phyloP scores from a whole-genome alignment of 2,888 invertebrate genomes.

The Tolmerus cingulatus region DNA sequence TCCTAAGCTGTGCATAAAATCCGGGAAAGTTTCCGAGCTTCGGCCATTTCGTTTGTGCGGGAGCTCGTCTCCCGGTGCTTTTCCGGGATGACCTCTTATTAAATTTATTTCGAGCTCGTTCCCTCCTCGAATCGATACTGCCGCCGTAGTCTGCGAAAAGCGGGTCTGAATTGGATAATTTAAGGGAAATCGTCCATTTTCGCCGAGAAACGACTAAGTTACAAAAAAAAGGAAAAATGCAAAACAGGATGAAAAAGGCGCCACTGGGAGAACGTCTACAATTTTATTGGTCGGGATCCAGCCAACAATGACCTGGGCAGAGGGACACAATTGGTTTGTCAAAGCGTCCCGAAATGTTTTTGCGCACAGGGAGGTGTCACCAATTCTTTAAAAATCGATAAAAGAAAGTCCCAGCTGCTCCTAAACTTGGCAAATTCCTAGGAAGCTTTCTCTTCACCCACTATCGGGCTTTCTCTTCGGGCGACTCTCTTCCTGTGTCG shows the following conservation, averaged over 20 bases:
- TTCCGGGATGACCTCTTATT: background rate
- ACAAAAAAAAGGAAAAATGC: background rate
- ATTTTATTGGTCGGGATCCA: constrained; percentile 52
- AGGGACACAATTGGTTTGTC: constrained; percentile 54
- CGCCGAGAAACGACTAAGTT: background rate
- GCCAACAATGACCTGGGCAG: constrained; percentile 52
- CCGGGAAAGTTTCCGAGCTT: background rate
- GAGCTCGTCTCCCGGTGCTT: background rate
- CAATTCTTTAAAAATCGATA: constrained; percentile 46
- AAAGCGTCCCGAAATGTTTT: constrained; percentile 53
- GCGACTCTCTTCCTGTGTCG: background rate
- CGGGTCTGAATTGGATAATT: background rate
- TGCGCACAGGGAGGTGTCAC: constrained; percentile 54
- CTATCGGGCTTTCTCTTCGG: background rate
- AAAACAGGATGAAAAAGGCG: background rate
- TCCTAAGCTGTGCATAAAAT: background rate
- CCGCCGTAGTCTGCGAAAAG: background rate
- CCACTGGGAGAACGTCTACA: constrained; percentile 7
- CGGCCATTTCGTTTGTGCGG: background rate
- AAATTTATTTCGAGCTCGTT: constrained; percentile 1
- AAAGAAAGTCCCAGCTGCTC: constrained; percentile 25
- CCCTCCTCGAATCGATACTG: constrained; percentile 12
- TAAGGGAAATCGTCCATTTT: constrained; percentile 7
- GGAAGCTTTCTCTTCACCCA: constrained; percentile 43
- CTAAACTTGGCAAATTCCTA: constrained; percentile 11